Percentiles rank a stretch among this genome's conserved stretches.
Conservation (phyloP, 1,140 invertebrate genomes). For the Zaprionus camerounensis region DNA sequence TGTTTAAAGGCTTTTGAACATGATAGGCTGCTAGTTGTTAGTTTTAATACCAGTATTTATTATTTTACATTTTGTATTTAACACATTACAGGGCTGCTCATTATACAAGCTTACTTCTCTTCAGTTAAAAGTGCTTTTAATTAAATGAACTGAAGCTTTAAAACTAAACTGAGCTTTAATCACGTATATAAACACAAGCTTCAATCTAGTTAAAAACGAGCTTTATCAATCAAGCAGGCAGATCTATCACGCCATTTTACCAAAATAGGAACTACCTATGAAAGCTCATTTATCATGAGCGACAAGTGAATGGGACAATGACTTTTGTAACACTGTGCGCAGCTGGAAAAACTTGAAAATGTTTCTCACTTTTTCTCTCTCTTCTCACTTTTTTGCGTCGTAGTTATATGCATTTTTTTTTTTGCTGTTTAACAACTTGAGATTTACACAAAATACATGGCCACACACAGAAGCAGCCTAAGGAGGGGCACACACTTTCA, state of each 20-base stretch:
- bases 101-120: too few relatives aligned
- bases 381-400: slow-evolving; percentile 27
- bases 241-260: neutral
- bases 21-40: too few relatives aligned
- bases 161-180: too few relatives aligned
- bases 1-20: too few relatives aligned
- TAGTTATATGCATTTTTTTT: slow-evolving; percentile 37
- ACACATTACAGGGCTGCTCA: too few relatives aligned
- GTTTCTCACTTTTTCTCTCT: neutral
- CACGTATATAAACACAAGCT: neutral
- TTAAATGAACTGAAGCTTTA: too few relatives aligned
- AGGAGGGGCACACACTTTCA: slow-evolving; percentile 6
- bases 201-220: neutral
- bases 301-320: neutral
- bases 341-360: slow-evolving; percentile 34
- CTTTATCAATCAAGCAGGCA: neutral
- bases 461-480: slow-evolving; percentile 1
- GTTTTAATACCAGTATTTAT: too few relatives aligned
- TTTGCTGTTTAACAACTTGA: slow-evolving; percentile 53
- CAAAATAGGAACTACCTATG: neutral
- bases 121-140: too few relatives aligned
- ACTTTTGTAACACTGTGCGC: slow-evolving; percentile 40
- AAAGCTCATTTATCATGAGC: neutral
- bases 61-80: too few relatives aligned
- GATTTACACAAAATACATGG: slow-evolving; percentile 49